Percentiles rank a stretch among this genome's conserved stretches.
Evolutionary conservation across 2,888 invertebrate species (phyloP).

Genomic region (Cryptosula pallasiana): DNA sequence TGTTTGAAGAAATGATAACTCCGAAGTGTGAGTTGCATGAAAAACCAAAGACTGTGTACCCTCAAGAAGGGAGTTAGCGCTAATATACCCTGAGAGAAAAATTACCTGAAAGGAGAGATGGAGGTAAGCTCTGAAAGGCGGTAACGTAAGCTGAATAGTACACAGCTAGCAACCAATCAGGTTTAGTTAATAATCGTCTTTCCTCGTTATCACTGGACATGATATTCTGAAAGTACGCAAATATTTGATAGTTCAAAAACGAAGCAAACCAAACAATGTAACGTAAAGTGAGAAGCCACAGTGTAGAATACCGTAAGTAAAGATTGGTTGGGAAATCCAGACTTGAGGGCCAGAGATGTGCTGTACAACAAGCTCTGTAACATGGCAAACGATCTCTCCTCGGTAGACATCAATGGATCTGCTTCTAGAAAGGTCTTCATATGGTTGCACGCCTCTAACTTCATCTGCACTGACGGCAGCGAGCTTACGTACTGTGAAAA

Average conservation of each 20-base stretch:
- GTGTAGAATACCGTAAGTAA: neutral
- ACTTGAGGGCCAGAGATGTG: conserved; percentile 35
- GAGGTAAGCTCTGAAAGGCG: neutral
- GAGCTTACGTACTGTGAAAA: conserved; percentile 41
- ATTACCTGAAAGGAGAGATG: neutral
- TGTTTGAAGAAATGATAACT: too few relatives aligned
- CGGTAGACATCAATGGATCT: conserved; percentile 23
- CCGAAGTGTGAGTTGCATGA: too few relatives aligned
- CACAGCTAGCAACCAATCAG: conserved; percentile 1
- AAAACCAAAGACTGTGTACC: too few relatives aligned
- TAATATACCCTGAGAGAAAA: too few relatives aligned
- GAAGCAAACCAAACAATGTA: too few relatives aligned
- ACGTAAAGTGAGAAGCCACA: too few relatives aligned
- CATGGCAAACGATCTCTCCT: conserved; percentile 37
- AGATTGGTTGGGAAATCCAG: conserved; percentile 30
- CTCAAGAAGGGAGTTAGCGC: too few relatives aligned
- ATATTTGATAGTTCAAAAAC: too few relatives aligned
- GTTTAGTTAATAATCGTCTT: neutral
- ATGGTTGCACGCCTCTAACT: conserved; percentile 35
- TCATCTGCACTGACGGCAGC: conserved; percentile 32
- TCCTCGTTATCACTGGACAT: neutral
- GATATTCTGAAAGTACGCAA: neutral
- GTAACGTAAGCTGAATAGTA: conserved; percentile 7
- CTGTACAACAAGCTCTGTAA: conserved; percentile 43
- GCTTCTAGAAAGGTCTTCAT: conserved; percentile 34